Evolutionary conservation across 2,113 vertebrate genomes (phyloP), one percentile per base, ranked within the genome.

Genomic region (Halichoerus grypus): DNA sequence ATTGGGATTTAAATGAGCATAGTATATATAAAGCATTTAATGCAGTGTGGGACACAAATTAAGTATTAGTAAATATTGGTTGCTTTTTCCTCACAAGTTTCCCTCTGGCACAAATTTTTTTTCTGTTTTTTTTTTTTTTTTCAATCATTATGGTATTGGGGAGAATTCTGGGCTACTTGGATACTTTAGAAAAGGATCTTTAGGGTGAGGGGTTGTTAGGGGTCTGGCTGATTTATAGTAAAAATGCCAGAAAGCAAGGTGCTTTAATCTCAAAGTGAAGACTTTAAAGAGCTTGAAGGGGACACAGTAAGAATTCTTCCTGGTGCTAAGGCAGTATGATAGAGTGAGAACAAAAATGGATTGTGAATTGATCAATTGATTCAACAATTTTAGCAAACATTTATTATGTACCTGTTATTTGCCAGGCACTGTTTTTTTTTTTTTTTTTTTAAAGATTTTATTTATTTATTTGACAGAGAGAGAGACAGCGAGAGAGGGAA

Each of bases 1-100:
- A 11, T 14, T 88, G 83, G 46, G 8, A 51, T 89, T 94, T 95
- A 92, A 94, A 51, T 92, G 83, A 95, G 33, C 24, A 36, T 91
- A 89, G 59, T 11, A 88, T 67, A 84, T 80, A 72, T 21, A 69
- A 69, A 90, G 26, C 21, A 26, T 42, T 42, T 69, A 26, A 14
- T 95, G 39, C 33, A 71, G 28, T 39, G 18, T 88, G 2, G 71
- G n/a, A 21, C 2, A 55, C 31, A 87, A 51, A 55, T 31, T 88
- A 80, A 53, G 24, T 82, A 16, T 76, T 69, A 90, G 46, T 74
- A 74, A 85, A 84, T 88, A 79, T 22, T 84, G 36, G 8, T 91
- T 90, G 33, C 22, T 51, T 84, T 84, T 93, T 74, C 57, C 26
- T 83, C 12, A 65, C 22, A 87, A 51, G 33, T 4, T 88, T 93